Conservation (phyloP, 1,140 invertebrate species). For the Panagrolaimus sp. region DNA sequence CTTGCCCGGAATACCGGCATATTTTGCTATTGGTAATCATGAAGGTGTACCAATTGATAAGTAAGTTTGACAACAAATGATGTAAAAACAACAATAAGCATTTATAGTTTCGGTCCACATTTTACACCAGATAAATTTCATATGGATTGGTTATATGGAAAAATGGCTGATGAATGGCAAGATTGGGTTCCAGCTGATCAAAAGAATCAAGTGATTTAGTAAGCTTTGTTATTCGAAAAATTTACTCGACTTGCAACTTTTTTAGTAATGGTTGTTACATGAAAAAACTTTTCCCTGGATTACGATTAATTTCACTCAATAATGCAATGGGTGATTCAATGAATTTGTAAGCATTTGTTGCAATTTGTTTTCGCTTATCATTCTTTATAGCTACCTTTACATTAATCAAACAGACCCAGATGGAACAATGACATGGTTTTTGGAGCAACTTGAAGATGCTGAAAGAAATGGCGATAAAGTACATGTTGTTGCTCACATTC, state of each 20-base stretch:
- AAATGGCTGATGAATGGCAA: conserved; percentile 39
- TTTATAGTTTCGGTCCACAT: conserved; percentile 38
- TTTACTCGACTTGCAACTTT: neutral
- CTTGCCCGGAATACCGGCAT: conserved; percentile 33
- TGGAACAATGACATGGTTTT: conserved; percentile 86
- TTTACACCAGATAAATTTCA: conserved; percentile 41
- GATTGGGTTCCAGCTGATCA: conserved; percentile 44
- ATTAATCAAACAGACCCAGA: conserved; percentile 91
- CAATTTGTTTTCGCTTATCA: neutral
- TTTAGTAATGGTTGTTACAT: conserved; percentile 60
- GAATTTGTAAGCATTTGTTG: conserved; percentile 59
- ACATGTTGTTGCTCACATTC: conserved; percentile 77
- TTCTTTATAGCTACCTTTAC: conserved; percentile 84
- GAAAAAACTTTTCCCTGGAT: conserved; percentile 54
- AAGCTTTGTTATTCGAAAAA: neutral
- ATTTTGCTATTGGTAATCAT: conserved; percentile 42
- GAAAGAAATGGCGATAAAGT: conserved; percentile 90
- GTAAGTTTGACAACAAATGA: neutral
- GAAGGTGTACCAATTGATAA: conserved; percentile 37
- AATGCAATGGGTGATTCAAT: conserved; percentile 59
- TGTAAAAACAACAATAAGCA: neutral
- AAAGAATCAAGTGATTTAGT: conserved; percentile 22
- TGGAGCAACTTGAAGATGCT: conserved; percentile 82
- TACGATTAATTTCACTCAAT: conserved; percentile 62
- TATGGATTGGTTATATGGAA: conserved; percentile 44